Percentiles rank a stretch among this genome's conserved stretches.
These are phyloP conservation scores for Epirrhoe tristata DNA, from an alignment of 2,888 invertebrate genomes.

Conservation along the genomic window DNA sequence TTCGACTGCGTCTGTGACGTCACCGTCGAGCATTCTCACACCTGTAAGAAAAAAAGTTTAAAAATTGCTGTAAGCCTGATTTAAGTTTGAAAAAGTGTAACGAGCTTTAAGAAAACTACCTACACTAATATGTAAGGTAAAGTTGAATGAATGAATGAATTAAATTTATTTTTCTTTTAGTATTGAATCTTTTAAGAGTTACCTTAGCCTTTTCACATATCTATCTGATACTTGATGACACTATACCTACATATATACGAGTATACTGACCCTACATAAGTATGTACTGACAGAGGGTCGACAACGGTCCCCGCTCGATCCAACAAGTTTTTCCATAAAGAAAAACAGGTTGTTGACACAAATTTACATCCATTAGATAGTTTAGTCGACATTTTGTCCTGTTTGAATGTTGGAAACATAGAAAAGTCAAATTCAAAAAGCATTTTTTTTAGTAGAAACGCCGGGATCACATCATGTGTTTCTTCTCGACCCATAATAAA, in stretches of 20 bases:
- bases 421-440: background rate
- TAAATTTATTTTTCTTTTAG: too few relatives aligned
- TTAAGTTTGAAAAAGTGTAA: too few relatives aligned
- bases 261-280: background rate
- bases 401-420: background rate
- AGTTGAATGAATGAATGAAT: too few relatives aligned
- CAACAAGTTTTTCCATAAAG: background rate
- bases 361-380: background rate
- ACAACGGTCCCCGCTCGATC: background rate
- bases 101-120: too few relatives aligned
- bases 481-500: too few relatives aligned
- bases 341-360: background rate
- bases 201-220: background rate
- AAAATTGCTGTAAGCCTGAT: too few relatives aligned
- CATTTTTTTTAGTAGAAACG: background rate
- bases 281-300: background rate
- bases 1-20: constrained; percentile 99
- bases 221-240: background rate
- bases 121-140: too few relatives aligned
- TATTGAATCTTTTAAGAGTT: background rate
- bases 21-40: constrained; percentile 99
- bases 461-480: too few relatives aligned
- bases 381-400: background rate
- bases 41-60: constrained; percentile 78
- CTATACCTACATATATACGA: too few relatives aligned